phyloP scores from a whole-genome alignment of 2,113 vertebrate species.

The Polypterus bichir region DNA sequence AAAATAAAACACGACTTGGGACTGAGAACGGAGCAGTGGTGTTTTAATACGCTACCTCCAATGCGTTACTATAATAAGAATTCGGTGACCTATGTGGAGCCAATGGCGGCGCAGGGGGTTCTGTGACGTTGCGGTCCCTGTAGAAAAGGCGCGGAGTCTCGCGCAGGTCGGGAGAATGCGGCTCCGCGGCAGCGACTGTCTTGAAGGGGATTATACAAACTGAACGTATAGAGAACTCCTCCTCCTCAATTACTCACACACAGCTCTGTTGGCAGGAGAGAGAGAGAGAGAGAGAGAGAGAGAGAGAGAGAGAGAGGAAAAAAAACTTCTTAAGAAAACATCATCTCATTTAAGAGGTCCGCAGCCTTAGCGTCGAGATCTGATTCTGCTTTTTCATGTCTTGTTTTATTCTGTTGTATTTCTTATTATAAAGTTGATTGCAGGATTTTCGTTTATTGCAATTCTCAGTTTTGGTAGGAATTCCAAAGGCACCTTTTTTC shows the following conservation, averaged over 20 bases:
- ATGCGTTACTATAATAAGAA: slow-evolving; percentile 36
- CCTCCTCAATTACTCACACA: slow-evolving; percentile 53
- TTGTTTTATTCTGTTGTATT: slow-evolving; percentile 1
- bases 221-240: slow-evolving; percentile 53
- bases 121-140: slow-evolving; percentile 76
- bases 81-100: slow-evolving; percentile 49
- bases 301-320: slow-evolving; percentile 3
- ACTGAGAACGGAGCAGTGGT: no score
- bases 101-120: slow-evolving; percentile 66
- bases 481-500: slow-evolving; percentile 21
- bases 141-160: slow-evolving; percentile 91
- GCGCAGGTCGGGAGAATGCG: slow-evolving; percentile 56
- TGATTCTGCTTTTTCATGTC: slow-evolving; percentile 7
- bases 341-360: slow-evolving; percentile 25
- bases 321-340: slow-evolving; percentile 28
- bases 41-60: not conserved
- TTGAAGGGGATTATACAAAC: slow-evolving; percentile 56
- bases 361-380: slow-evolving; percentile 16
- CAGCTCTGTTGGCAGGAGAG: slow-evolving; percentile 33
- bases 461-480: no score
- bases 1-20: no score
- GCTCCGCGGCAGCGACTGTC: slow-evolving; percentile 35
- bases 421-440: slow-evolving; percentile 8
- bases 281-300: not conserved
- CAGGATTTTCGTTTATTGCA: no score